Base-by-base conservation (phyloP, 2,797 vertebrate species). In the Coregonus suidteri region DNA sequence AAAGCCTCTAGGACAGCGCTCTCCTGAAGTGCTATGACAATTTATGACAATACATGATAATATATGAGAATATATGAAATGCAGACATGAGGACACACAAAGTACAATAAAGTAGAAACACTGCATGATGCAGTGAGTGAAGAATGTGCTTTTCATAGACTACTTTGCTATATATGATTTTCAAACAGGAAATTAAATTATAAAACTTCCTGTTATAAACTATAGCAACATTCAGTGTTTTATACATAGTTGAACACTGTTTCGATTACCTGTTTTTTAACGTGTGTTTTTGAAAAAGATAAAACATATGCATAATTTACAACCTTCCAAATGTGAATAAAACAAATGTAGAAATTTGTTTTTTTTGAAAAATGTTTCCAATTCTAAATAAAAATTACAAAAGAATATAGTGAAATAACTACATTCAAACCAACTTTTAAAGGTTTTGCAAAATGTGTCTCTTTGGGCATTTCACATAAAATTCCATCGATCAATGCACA, bases 341-440 rank as follows among this genome's bases (percentile, higher is more conserved):
- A 34, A 66, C 16, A 59, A 9, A 5, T 18, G 3, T 6, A 59
- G 7, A 18, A 20, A 59, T 25, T 25, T 16, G 41, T 0, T 0
- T 47, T 47, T 11, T 9, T 41, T 9, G 41, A 41, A 69, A 37
- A 16, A 35, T 73, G 18, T 11, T 3, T 47, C 41, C 2, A 47
- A 47, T 62, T 59, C 9, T 34, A 35, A 71, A 53, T 47, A 47
- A 47, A 47, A 35, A 59, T 34, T 6, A 71, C 47, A 52, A 52
- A 14, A 71, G 11, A 51, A 51, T 11, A 41, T 16, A 4, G 3
- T 59, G 41, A 37, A 56, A 16, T 56, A 3, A 20, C 54, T 37
- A 59, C 75, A 77, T 62, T 77, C 69, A 25, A 62, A 72, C 14
- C 20, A 16, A 62, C 41, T 69, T 35, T 37, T 25, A 47, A 47